Evolutionary conservation across 1,140 invertebrate genomes (phyloP), one percentile per base, ranked within the genome.

Genomic region (Drosophila nannoptera): DNA sequence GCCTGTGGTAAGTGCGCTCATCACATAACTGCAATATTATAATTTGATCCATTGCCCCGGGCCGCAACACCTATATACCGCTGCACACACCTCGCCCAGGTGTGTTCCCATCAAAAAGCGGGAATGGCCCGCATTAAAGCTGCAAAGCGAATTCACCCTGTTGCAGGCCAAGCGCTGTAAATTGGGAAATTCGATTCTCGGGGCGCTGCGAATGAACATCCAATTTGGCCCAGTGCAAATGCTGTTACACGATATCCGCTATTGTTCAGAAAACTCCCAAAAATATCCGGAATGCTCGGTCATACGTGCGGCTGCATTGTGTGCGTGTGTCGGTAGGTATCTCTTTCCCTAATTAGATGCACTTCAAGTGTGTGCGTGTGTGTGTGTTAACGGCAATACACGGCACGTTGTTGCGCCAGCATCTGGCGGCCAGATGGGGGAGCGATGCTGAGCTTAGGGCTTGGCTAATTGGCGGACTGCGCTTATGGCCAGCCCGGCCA

Each of bases 331-430:
- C 2, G 5, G 48, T 7, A 2, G 2, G 38, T 42, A 32, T 49
- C 61, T 64, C 48, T 56, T 50, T 29, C 52, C 36, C 62, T 70
- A 70, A 70, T 70, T 66, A 66, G 53, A 49, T 55, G 33, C 63
- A 42, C 62, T 53, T 66, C 35, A 42, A 12, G 42, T 49, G 58
- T 42, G 66, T n/a, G n/a, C n/a, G n/a, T n/a, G 42, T 49, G 58
- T 42, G 50, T 69, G 35, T 62, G 66, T 46, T 48, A 22, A 22
- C 22, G 22, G 1, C 22, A 22, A 22, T 22, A 22, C 22, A 22
- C 22, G 22, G 22, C 22, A 22, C 22, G 22, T 22, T 22, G 22
- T 22, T 22, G 22, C 32, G 42, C 29, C 33, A 66, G 12, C 46
- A 22, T 29, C 40, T 38, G 32, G 38, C 42, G 16, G 33, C 45